Evolutionary conservation across 1,140 invertebrate species (phyloP), one percentile per base, ranked within the genome.

Genomic region (Xylocopa sonorina): DNA sequence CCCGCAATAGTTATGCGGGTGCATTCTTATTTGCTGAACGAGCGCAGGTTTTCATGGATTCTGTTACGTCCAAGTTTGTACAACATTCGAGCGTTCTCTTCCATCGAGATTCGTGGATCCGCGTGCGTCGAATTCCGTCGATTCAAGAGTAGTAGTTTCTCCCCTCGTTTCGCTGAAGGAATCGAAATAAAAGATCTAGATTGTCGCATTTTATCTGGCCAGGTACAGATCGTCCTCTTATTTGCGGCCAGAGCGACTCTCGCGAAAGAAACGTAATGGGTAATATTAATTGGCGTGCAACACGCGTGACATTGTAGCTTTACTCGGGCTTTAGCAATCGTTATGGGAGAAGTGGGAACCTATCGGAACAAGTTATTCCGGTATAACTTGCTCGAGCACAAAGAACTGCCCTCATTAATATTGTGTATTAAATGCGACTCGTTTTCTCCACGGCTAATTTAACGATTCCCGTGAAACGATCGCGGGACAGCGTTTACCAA

Each of bases 341-440:
- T 86, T 38, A 51, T 27, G 34, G 53, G 58, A 12, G 46, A n/a
- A 80, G 57, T 73, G 81, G 72, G 51, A 68, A 78, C 62, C 53
- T 66, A 79, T 86, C 57, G 67, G 78, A 85, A 86, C 85, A 27
- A 85, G 83, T 85, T 86, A 86, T 86, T 80, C 85, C 80, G 72
- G 84, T 86, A 81, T 80, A 86, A 86, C 84, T 86, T 66, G 83
- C 74, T 58, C 66, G 46, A 48, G 64, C 41, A 85, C 83, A 86
- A 86, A 86, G 80, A 85, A 63, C 64, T 85, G 73, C 64, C 68
- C 80, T 74, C 82, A 66, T 85, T 85, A 85, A 85, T 85, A 85
- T 85, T 73, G 83, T 66, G 71, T 78, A 85, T 85, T 85, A 85
- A 85, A 80, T 66, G 46, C 62, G 41, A 55, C 62, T 64, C 53